phyloP scores from a whole-genome alignment of 1,140 invertebrate species.

The Hylaeus anthracinus region DNA sequence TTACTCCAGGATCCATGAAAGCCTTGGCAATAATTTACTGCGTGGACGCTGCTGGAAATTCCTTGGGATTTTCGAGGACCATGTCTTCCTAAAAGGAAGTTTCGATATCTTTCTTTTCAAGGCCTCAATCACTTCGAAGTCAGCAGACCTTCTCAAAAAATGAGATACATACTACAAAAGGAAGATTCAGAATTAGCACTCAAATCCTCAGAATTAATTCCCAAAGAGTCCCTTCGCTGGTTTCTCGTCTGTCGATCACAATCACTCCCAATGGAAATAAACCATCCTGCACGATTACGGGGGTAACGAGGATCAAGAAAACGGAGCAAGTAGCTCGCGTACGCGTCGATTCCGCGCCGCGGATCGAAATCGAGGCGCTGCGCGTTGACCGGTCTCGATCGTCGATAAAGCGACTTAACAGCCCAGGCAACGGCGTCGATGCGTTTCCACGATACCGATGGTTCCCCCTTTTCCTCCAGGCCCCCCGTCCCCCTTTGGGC shows the following conservation, averaged over 20 bases:
- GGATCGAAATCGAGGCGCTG: constrained; percentile 3
- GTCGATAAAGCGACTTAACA: constrained; percentile 40
- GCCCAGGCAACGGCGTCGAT: constrained; percentile 25
- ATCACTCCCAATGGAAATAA: not conserved
- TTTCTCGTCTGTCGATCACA: no score
- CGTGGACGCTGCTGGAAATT: not conserved
- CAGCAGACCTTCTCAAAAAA: no score
- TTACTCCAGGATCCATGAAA: constrained; percentile 31
- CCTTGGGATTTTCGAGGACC: not conserved
- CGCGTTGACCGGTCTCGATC: not conserved
- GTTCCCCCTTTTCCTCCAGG: constrained; percentile 1
- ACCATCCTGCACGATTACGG: not conserved
- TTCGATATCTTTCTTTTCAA: no score
- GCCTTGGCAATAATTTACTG: constrained; percentile 6
- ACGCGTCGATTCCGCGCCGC: not conserved
- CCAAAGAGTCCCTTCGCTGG: no score
- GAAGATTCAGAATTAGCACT: no score
- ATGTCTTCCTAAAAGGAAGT: no score
- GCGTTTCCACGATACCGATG: constrained; percentile 57
- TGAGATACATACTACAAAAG: no score
- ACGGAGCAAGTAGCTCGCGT: not conserved
- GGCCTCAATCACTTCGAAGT: no score
- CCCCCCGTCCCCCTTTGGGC: constrained; percentile 8
- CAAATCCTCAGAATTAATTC: no score
- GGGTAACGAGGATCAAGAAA: not conserved